Evolutionary conservation across 2,888 invertebrate species (phyloP).

Genomic region (Erynnis tages): DNA sequence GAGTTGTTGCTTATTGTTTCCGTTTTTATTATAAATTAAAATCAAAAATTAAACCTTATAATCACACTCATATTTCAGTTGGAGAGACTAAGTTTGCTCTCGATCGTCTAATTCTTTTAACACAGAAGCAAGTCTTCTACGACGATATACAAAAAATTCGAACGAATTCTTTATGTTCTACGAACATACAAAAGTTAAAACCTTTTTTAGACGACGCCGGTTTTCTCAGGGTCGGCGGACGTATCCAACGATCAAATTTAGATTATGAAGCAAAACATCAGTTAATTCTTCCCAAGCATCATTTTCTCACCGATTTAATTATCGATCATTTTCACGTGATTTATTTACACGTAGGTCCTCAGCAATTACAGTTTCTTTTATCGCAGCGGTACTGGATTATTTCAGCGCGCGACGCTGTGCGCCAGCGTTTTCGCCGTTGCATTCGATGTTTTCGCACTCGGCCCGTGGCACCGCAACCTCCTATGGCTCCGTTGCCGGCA

Average conservation of each 20-base stretch:
- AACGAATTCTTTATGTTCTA: neutral
- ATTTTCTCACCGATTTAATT: neutral
- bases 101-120: neutral
- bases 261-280: constrained; percentile 3
- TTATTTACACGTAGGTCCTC: neutral
- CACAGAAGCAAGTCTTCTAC: neutral
- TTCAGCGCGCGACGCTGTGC: neutral
- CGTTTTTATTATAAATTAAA: neutral
- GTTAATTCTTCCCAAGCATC: neutral
- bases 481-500: neutral
- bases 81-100: neutral
- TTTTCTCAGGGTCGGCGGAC: neutral
- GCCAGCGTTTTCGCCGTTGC: neutral
- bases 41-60: neutral
- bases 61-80: neutral
- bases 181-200: neutral
- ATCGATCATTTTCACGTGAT: neutral
- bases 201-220: neutral
- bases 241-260: neutral
- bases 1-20: neutral
- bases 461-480: neutral
- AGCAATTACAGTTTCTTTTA: neutral
- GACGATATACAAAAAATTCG: neutral
- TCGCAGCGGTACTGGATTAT: neutral
- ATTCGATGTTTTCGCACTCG: neutral